Base-by-base conservation (phyloP, 2,888 invertebrate species). In the Drosophila lutescens region DNA sequence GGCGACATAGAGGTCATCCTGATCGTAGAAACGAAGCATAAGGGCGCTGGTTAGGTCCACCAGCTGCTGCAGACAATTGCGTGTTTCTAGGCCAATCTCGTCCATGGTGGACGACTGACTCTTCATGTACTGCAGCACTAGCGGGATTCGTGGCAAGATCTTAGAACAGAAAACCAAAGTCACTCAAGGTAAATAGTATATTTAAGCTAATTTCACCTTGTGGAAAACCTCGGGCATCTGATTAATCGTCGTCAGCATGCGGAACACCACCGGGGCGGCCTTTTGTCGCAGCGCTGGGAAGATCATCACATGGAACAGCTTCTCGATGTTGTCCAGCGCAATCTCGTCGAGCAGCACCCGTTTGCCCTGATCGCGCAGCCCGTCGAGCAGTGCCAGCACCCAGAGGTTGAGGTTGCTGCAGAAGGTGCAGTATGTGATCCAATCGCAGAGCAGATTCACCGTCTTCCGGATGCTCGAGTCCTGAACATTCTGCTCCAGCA, bases 381-480 rank as follows among this genome's bases (percentile, higher is more conserved):
- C 95, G 76, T 93, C 93, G 82, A 96, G 94, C 76, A 95, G 94
- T 4, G 94, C 94, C 81, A 95, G 92, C 2, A 96, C 94, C 94
- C 96, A 95, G 10, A 94, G 93, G 30, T 94, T 94, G 0, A 96
- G 92, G 49, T 94, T 94, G 3, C 94, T 93, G 0, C 95, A 94
- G 69, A 93, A 93, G 26, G 93, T 93, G 93, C 95, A 95, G 59
- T 93, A 93, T 1, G 93, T 93, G 60, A 95, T 90, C 96, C 96
- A 96, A n/a, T 92, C 92, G 83, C 95, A 96, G 1, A 96, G 92
- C 50, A 95, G 93, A 20, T 93, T 93, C 3, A 96, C 92, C 0
- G 95, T 95, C 53, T 94, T 93, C 17, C 94, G 93, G 9, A 96
- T 92, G 38, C 94, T 94, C 0, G 81, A 79, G 41, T 90, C 88